Evolutionary conservation across 2,113 vertebrate genomes (phyloP).

Genomic region (Meriones unguiculatus): DNA sequence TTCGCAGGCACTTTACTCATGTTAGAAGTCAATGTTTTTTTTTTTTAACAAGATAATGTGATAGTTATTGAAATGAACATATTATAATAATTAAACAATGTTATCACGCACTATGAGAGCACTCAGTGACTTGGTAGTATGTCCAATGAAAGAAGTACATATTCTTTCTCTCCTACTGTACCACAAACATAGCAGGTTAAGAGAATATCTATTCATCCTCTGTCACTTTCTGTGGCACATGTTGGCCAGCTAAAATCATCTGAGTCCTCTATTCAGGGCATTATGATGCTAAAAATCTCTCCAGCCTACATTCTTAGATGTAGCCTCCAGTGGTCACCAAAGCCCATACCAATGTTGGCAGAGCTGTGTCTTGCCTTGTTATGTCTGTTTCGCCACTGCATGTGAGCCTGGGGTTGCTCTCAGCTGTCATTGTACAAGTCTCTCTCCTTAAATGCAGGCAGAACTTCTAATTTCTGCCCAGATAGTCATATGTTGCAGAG

Average conservation of each 20-base stretch:
- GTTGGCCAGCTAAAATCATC: not conserved
- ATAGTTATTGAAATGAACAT: not conserved
- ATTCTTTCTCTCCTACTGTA: not conserved
- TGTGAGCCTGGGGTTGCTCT: no score
- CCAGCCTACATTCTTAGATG: not conserved
- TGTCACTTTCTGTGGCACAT: not conserved
- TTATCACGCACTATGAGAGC: not conserved
- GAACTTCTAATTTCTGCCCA: not conserved
- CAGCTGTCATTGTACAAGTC: not conserved
- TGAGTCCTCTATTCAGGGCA: not conserved
- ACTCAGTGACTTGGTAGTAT: not conserved
- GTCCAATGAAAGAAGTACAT: not conserved
- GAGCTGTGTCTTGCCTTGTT: not conserved
- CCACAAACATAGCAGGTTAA: not conserved
- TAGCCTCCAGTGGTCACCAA: not conserved
- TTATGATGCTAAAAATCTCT: not conserved
- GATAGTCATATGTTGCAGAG: not conserved
- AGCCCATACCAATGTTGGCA: not conserved
- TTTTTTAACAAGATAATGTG: not conserved
- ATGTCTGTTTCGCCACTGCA: not conserved
- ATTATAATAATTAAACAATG: not conserved
- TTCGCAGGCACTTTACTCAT: not conserved
- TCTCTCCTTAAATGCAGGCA: not conserved
- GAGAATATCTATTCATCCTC: not conserved
- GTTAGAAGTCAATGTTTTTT: no score